Percentiles rank a stretch among this genome's conserved stretches.
Evolutionary conservation across 1,140 invertebrate species (phyloP).

Genomic region (Coelopa frigida): DNA sequence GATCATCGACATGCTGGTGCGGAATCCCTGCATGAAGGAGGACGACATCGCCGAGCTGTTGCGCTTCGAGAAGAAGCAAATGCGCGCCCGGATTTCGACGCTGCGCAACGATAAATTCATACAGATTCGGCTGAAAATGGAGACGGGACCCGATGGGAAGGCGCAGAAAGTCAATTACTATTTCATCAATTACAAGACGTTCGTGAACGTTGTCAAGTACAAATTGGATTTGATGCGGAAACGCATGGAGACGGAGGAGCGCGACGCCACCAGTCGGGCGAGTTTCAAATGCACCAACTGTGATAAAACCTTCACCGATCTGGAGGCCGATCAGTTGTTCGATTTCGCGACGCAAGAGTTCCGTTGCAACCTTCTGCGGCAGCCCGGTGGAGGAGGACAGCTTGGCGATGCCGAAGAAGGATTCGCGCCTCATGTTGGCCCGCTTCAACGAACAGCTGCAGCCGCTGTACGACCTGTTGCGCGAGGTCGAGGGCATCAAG

Average conservation of each 20-base stretch:
- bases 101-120: constrained; percentile 91
- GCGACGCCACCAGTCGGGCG: constrained; percentile 87
- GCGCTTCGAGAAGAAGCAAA: constrained; percentile 91
- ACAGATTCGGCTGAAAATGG: constrained; percentile 85
- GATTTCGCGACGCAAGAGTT: constrained; percentile 79
- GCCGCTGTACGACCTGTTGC: constrained; percentile 76
- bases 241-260: constrained; percentile 88
- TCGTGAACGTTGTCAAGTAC: constrained; percentile 96
- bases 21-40: constrained; percentile 95
- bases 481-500: constrained; percentile 89
- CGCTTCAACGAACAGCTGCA: constrained; percentile 92
- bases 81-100: constrained; percentile 75
- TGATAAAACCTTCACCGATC: constrained; percentile 82
- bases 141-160: constrained; percentile 88
- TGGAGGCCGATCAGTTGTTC: constrained; percentile 86
- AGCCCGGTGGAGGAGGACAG: constrained; percentile 89
- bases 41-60: constrained; percentile 89
- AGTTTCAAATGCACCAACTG: constrained; percentile 91
- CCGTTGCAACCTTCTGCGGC: constrained; percentile 82
- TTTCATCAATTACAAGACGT: constrained; percentile 94
- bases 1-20: constrained; percentile 88
- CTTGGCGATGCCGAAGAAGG: constrained; percentile 83
- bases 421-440: constrained; percentile 79
- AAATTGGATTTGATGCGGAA: constrained; percentile 93
- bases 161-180: constrained; percentile 95